Conservation (phyloP, 2,797 vertebrate genomes). For the Heteromormyrus szaboi region DNA sequence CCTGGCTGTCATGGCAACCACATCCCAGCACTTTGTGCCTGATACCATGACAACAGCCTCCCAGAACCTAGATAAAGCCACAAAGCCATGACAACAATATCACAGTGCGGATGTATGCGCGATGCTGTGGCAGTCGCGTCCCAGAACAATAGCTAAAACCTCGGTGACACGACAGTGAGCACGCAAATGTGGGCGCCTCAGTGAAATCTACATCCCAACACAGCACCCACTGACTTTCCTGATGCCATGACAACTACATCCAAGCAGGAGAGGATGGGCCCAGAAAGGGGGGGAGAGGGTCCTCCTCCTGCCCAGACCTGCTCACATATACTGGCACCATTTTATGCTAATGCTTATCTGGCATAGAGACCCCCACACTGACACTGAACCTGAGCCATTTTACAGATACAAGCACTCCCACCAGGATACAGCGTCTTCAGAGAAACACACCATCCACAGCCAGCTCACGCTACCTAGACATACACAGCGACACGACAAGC, state of each 20-base stretch:
- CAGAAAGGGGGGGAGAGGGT: slow-evolving; percentile 19
- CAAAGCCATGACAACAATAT: not conserved
- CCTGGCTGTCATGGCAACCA: slow-evolving; percentile 22
- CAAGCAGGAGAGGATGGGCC: slow-evolving; percentile 15
- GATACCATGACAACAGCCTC: slow-evolving; percentile 34
- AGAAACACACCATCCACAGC: not conserved
- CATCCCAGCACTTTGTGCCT: not conserved
- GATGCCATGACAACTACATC: slow-evolving; percentile 34
- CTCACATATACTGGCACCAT: slow-evolving; percentile 19
- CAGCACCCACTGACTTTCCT: slow-evolving; percentile 16
- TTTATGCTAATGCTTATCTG: not conserved
- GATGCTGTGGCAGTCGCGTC: not conserved
- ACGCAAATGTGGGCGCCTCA: slow-evolving; percentile 10
- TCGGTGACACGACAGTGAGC: not conserved
- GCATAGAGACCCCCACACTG: not conserved
- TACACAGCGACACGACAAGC: not conserved
- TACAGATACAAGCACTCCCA: not conserved
- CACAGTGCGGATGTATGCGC: not conserved
- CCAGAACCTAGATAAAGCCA: not conserved
- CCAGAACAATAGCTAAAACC: not conserved
- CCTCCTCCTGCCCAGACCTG: slow-evolving; percentile 34
- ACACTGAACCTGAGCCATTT: not conserved
- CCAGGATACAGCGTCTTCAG: not conserved
- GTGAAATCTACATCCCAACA: not conserved
- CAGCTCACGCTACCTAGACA: not conserved